Percentiles rank a stretch among this genome's conserved stretches.
Evolutionary conservation across 2,888 invertebrate genomes (phyloP).

Genomic region (Leucophenga montana): DNA sequence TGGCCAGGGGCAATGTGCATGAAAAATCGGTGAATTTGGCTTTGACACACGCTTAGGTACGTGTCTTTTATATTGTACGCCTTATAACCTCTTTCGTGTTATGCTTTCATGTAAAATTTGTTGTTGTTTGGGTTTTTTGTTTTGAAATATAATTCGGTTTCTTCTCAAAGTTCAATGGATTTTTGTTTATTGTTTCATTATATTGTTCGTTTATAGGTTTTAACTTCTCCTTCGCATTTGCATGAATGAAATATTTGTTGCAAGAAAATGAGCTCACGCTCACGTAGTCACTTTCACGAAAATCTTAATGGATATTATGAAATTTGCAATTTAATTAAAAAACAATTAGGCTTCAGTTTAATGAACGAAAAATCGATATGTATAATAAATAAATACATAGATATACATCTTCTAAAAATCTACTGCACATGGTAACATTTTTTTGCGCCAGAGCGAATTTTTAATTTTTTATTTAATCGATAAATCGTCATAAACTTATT

Average conservation of each 20-base stretch:
- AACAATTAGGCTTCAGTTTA: constrained; percentile 22
- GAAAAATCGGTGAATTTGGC: constrained; percentile 27
- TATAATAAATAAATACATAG: background rate
- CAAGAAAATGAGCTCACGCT: constrained; percentile 30
- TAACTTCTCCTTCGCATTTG: no score
- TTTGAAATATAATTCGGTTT: constrained; percentile 64
- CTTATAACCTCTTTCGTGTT: constrained; percentile 67
- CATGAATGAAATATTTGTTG: no score
- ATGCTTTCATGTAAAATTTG: constrained; percentile 41
- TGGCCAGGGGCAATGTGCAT: background rate
- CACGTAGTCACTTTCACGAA: no score
- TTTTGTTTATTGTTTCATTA: constrained; percentile 11
- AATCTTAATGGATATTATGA: background rate
- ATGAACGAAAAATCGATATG: constrained; percentile 31
- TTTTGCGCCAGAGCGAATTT: no score
- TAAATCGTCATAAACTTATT: no score
- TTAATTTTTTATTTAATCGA: no score
- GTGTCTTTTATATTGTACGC: constrained; percentile 55
- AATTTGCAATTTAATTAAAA: background rate
- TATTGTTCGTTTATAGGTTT: background rate
- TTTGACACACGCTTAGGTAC: constrained; percentile 64
- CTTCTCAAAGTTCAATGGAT: constrained; percentile 47
- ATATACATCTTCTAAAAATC: no score
- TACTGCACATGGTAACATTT: no score
- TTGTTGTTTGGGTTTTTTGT: constrained; percentile 39